Base-by-base conservation (phyloP, 2,797 vertebrate species). In the Lacerta bilineata region DNA sequence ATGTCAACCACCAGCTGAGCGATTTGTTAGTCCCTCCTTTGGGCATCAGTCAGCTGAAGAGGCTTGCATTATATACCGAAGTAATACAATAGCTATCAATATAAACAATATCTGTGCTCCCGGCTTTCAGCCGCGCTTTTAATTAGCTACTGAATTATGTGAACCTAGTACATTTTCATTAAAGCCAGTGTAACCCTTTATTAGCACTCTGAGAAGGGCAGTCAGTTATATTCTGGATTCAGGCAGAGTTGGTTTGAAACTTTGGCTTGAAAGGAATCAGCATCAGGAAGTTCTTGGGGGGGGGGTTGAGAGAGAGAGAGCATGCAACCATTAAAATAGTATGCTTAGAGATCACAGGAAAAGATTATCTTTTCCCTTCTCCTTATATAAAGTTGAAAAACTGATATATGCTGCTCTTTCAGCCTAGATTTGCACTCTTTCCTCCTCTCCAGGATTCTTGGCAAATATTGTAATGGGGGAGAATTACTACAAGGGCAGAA, bases 1-100 rank as follows among this genome's bases (percentile, higher is more conserved):
- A 95, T 96, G 96, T 97, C 97, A 97, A 96, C 97, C 97, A 97
- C 97, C 97, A 97, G 97, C 97, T 97, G 97, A 97, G 97, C 93
- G 90, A 96, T 97, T 97, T 96, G 97, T 97, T 96, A 96, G 96
- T 93, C 92, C 90, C 95, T 92, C 95, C 96, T 97, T 97, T 96
- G 96, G 97, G 96, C 97, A 96, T 95, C 95, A 96, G 93, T 96
- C 96, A 96, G 94, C 93, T 96, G 96, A 97, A 97, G 97, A 96
- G 96, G 93, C 91, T 96, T 96, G 94, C 95, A 95, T 96, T 95
- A 96, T 97, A 97, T 92, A 93, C 96, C 95, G 89, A 96, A 97
- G 95, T 94, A 96, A 94, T 93, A 96, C 95, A 97, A 97, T 97
- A 94, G 97, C 96, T 96, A 96, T 96, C 96, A 97, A 95, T 95